phyloP scores from a whole-genome alignment of 2,888 invertebrate genomes.

The Drosophila meridiana region DNA sequence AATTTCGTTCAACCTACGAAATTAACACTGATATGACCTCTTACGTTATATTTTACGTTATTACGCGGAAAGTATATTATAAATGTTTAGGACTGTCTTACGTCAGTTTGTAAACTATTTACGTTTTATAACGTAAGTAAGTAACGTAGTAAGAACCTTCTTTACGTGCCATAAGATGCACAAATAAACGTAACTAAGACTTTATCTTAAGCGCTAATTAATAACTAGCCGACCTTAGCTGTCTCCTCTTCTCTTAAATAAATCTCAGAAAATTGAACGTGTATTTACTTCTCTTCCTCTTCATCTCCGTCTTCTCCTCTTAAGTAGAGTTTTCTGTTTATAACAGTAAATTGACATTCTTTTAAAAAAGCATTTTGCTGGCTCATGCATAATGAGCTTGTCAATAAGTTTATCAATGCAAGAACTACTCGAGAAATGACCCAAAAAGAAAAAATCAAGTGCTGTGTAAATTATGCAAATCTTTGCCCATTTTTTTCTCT shows the following conservation, averaged over 20 bases:
- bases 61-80: too few species aligned
- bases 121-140: too few species aligned
- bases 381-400: slow-evolving; percentile 66
- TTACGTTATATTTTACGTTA: too few species aligned
- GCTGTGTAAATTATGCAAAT: slow-evolving; percentile 76
- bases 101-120: too few species aligned
- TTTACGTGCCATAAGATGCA: not conserved
- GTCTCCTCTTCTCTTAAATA: not conserved
- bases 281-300: not conserved
- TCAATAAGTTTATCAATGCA: slow-evolving; percentile 74
- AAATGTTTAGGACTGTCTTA: too few species aligned
- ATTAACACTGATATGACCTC: not conserved
- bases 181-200: not conserved
- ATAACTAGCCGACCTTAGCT: not conserved
- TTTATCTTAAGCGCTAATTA: not conserved
- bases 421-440: slow-evolving; percentile 63
- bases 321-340: slow-evolving; percentile 10
- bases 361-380: slow-evolving; percentile 24
- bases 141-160: too few species aligned
- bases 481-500: slow-evolving; percentile 56
- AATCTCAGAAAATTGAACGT: not conserved
- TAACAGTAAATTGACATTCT: slow-evolving; percentile 10
- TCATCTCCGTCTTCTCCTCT: not conserved
- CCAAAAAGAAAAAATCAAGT: slow-evolving; percentile 67
- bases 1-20: too few species aligned